Conservation (phyloP, 2,888 invertebrate genomes). For the Meliscaeva auricollis region DNA sequence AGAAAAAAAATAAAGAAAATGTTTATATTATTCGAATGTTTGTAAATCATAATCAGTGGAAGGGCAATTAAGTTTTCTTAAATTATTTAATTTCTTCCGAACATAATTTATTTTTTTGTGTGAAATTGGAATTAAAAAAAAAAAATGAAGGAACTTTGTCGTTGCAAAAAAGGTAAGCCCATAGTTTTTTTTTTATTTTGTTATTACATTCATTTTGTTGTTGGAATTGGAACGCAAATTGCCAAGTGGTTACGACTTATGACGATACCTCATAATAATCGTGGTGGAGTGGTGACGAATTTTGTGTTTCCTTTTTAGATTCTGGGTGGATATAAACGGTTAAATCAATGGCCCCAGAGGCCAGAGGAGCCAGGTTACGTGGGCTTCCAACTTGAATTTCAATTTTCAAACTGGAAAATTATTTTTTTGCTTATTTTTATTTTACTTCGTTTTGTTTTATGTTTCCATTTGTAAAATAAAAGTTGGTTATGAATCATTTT, state of each 20-base stretch:
- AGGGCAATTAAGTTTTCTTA: slow-evolving; percentile 28
- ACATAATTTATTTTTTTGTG: slow-evolving; percentile 46
- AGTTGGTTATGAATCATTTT: slow-evolving; percentile 28
- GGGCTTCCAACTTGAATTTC: slow-evolving; percentile 46
- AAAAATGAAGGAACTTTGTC: slow-evolving; percentile 54
- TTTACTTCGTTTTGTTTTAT: not conserved
- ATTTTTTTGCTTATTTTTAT: not conserved
- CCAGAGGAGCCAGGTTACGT: slow-evolving; percentile 36
- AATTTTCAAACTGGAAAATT: slow-evolving; percentile 3
- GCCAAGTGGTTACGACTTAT: slow-evolving; percentile 40
- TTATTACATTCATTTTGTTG: slow-evolving; percentile 1
- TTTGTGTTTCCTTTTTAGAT: slow-evolving; percentile 38
- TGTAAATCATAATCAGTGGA: slow-evolving; percentile 71
- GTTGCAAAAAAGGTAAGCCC: slow-evolving; percentile 66
- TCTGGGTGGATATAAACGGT: slow-evolving; percentile 52
- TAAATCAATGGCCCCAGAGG: slow-evolving; percentile 45
- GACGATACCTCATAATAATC: slow-evolving; percentile 8
- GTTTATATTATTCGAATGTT: slow-evolving; percentile 61
- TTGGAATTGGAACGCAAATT: slow-evolving; percentile 39
- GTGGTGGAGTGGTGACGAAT: slow-evolving; percentile 38
- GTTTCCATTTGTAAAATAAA: not conserved
- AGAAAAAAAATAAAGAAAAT: slow-evolving; percentile 58
- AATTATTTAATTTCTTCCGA: slow-evolving; percentile 59
- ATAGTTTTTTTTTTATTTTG: slow-evolving; percentile 1
- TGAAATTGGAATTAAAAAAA: not conserved